A percentile compares a stretch with the other conserved stretches of the same genome.
phyloP scores from a whole-genome alignment of 2,888 invertebrate species.

The Melanostoma scalare region DNA sequence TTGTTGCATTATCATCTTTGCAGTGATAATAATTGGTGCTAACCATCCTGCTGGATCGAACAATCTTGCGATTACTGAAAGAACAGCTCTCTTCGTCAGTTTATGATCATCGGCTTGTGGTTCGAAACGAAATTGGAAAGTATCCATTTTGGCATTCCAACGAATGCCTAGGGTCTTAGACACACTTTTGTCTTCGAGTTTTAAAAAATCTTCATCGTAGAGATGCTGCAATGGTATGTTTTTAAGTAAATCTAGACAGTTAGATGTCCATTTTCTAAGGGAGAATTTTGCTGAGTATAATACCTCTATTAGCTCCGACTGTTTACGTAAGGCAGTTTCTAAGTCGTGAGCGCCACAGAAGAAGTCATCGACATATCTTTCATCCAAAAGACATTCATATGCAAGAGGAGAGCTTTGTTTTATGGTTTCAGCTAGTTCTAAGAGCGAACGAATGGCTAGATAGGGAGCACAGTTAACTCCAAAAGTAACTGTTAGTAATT shows the following conservation, averaged over 20 bases:
- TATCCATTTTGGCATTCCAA: neutral
- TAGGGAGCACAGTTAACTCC: constrained; percentile 18
- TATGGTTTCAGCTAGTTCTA: too few relatives aligned
- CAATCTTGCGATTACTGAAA: too few relatives aligned
- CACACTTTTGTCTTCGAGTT: constrained; percentile 1
- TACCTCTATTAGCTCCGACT: neutral
- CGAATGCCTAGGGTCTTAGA: neutral
- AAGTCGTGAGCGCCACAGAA: constrained; percentile 4
- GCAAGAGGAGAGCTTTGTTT: too few relatives aligned
- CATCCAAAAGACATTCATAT: too few relatives aligned
- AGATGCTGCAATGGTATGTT: neutral
- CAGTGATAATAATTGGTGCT: too few relatives aligned
- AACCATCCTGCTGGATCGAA: too few relatives aligned
- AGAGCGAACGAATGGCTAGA: too few relatives aligned
- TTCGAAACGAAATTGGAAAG: constrained; percentile 4
- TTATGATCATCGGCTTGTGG: too few relatives aligned
- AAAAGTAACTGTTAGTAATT: constrained; percentile 62
- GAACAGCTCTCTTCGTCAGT: too few relatives aligned
- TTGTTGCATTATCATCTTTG: too few relatives aligned
- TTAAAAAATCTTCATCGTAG: neutral
- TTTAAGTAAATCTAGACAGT: too few relatives aligned
- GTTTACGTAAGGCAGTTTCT: constrained; percentile 1
- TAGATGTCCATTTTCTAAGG: neutral
- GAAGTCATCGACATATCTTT: neutral
- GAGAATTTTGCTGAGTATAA: neutral